Evolutionary conservation across 2,888 invertebrate species (phyloP), one percentile per base, ranked within the genome.

Genomic region (Plutella xylostella): DNA sequence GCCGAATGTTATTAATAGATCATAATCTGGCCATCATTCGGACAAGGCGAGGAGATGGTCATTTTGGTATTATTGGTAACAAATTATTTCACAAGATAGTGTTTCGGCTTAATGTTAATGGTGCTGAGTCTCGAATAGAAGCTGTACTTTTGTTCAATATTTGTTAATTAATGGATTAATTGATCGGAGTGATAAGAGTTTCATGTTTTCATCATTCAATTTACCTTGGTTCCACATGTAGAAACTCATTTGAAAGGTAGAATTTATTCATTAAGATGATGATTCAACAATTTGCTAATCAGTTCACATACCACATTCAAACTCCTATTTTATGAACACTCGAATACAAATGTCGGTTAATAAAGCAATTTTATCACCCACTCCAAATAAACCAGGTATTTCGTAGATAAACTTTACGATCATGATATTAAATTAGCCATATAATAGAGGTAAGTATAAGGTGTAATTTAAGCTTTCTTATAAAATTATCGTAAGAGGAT

Each of bases 1-100:
- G 61, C 66, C 72, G 77, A 79, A 79, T 74, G 72, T 79, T 80
- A 83, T 80, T 80, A 80, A 80, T 78, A 80, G 78, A 83, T 83
- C 72, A 71, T 60, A 80, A 82, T 80, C 78, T 73, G 68, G 71
- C 77, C 77, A 78, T 78, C 75, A 73, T 72, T 68, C 71, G 62
- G 20, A 20, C 37, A 44, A 30, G 43, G 35, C 20, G 12, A 15
- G 4, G 30, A 22, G 22, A 22, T 17, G 42, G 42, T 43, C 25
- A 34, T 21, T 21, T 21, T 14, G 19, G 31, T n/a, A n/a, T n/a
- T 42, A 42, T 75, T 63, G 64, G 64, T 73, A 72, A 78, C 79
- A 80, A 80, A 82, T 82, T 78, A 76, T 71, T 72, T 57, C 58
- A 63, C 60, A 60, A n/a, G n/a, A n/a, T n/a, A n/a, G n/a, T n/a